Percentiles rank a stretch among this genome's conserved stretches.
phyloP scores from a whole-genome alignment of 2,888 invertebrate genomes.

The Melanophora roralis region DNA sequence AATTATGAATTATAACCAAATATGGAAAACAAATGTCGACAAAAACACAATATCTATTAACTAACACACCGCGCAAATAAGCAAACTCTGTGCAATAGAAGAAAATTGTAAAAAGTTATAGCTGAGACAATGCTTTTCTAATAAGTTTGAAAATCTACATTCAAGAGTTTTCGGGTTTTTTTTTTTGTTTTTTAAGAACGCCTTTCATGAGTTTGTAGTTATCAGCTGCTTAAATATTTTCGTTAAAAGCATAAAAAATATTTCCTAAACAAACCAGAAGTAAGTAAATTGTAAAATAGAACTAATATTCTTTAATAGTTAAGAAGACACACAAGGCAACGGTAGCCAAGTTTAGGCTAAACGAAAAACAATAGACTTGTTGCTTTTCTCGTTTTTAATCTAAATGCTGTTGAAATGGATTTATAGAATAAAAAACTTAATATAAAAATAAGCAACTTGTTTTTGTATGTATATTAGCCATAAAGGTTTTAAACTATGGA shows the following conservation, averaged over 20 bases:
- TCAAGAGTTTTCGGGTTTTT: background rate
- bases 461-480: constrained; percentile 9
- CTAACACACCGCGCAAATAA: constrained; percentile 44
- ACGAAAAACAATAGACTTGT: constrained; percentile 61
- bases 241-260: constrained; percentile 35
- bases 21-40: constrained; percentile 60
- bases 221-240: constrained; percentile 58
- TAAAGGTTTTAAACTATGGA: constrained; percentile 43
- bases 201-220: constrained; percentile 39
- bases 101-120: background rate
- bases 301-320: constrained; percentile 1
- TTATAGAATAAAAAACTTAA: constrained; percentile 7
- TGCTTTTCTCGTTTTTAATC: constrained; percentile 33
- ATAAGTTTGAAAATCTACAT: background rate
- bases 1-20: constrained; percentile 63
- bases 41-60: constrained; percentile 61
- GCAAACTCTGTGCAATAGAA: background rate
- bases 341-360: constrained; percentile 33
- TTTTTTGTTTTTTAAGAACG: too few species aligned
- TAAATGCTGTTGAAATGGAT: constrained; percentile 16
- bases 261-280: background rate
- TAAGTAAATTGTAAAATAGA: constrained; percentile 24
- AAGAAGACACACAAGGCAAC: background rate
- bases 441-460: constrained; percentile 27
- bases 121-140: constrained; percentile 21